Evolutionary conservation across 2,113 vertebrate species (phyloP).

Genomic region (Syngnathus typhle): DNA sequence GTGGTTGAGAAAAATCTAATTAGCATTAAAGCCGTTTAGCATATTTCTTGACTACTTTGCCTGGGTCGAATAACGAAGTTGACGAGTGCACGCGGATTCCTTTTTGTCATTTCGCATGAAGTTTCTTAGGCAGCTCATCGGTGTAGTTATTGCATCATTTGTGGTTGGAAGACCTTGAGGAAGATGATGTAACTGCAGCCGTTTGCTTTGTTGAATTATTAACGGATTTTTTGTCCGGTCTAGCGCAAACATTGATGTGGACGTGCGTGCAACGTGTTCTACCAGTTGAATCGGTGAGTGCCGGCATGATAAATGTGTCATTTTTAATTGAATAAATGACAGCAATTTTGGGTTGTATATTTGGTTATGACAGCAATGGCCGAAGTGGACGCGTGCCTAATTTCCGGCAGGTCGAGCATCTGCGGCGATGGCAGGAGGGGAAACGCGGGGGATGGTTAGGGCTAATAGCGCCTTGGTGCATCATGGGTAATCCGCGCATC

Average conservation of each 20-base stretch:
- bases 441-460: neutral
- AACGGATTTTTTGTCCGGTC: neutral
- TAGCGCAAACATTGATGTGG: neutral
- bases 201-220: neutral
- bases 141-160: neutral
- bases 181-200: neutral
- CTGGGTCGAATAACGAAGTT: no score
- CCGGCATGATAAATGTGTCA: no score
- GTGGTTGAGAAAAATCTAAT: no score
- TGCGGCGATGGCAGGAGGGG: neutral
- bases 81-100: neutral
- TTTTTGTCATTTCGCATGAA: neutral
- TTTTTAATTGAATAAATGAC: no score
- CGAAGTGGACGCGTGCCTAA: neutral
- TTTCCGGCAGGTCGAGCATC: slow-evolving; percentile 1
- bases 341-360: no score
- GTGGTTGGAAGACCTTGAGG: neutral
- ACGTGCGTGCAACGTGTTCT: neutral
- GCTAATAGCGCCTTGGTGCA: neutral
- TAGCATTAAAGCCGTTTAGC: no score
- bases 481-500: slow-evolving; percentile 3
- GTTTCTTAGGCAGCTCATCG: neutral
- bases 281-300: no score
- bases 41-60: no score
- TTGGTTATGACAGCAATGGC: neutral